Evolutionary conservation across 2,113 vertebrate genomes (phyloP).

Genomic region (Pituophis catenifer): DNA sequence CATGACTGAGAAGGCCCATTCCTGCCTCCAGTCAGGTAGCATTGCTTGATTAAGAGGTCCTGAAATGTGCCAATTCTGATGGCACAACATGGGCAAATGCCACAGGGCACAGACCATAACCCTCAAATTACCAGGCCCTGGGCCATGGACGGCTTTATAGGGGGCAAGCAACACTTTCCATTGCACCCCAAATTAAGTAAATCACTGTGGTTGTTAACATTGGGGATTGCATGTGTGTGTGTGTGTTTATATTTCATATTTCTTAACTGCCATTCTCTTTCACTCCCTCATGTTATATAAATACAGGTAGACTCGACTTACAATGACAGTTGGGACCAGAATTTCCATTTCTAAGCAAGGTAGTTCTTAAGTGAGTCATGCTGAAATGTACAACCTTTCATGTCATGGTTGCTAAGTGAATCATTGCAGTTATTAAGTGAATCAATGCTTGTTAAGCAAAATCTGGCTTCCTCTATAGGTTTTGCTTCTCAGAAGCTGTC

Average conservation of each 20-base stretch:
- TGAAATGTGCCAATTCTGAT: not conserved
- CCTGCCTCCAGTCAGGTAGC: not conserved
- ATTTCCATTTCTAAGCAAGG: not conserved
- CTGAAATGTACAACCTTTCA: not conserved
- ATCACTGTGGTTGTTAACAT: not conserved
- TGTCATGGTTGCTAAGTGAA: not conserved
- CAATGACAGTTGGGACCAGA: not conserved
- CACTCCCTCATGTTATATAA: not conserved
- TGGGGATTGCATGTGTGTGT: not conserved
- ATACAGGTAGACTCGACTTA: not conserved
- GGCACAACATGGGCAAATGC: not conserved
- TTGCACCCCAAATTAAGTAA: not conserved
- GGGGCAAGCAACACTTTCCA: not conserved
- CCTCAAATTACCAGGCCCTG: not conserved
- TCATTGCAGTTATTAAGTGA: not conserved
- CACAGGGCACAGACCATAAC: not conserved
- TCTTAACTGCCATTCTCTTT: not conserved
- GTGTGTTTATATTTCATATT: not conserved
- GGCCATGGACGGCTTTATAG: not conserved
- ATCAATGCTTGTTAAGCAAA: not conserved
- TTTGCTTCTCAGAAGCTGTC: not conserved
- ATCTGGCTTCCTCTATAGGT: not conserved
- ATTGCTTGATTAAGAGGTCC: not conserved
- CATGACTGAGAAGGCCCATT: not conserved
- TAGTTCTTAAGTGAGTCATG: not conserved